phyloP scores from a whole-genome alignment of 2,888 invertebrate genomes.

The Polydrusus pterygomalis region DNA sequence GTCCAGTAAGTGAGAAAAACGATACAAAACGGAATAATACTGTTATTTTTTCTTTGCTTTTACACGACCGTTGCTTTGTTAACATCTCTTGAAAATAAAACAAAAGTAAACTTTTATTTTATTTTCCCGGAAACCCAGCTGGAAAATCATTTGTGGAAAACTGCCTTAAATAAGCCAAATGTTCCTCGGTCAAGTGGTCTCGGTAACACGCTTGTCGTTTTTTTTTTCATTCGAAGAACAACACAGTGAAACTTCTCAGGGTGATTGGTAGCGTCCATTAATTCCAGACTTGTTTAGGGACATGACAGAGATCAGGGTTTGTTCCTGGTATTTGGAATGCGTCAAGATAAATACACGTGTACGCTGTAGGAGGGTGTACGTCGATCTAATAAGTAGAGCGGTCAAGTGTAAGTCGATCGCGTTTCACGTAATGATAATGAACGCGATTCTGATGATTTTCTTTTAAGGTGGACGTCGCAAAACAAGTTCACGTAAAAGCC shows the following conservation, averaged over 20 bases:
- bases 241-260: background rate
- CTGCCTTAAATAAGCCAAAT: constrained; percentile 1
- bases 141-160: constrained; percentile 5
- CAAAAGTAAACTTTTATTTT: background rate
- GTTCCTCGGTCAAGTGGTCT: background rate
- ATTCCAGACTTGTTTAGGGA: constrained; percentile 13
- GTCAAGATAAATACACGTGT: background rate
- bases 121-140: background rate
- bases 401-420: too few species aligned
- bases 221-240: background rate
- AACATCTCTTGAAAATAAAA: background rate
- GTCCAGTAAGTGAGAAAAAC: too few species aligned
- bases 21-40: too few species aligned
- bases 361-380: too few species aligned
- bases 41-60: too few species aligned
- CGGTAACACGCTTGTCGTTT: background rate
- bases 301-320: background rate
- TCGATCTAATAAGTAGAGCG: too few species aligned
- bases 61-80: background rate
- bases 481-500: too few species aligned
- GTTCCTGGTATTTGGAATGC: background rate
- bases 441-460: too few species aligned
- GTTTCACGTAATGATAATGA: too few species aligned
- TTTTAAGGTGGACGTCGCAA: too few species aligned
- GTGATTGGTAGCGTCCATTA: constrained; percentile 8